These are phyloP conservation scores for Thamnaconus septentrionalis DNA, from an alignment of 2,113 vertebrate species.

Conservation along the genomic window DNA sequence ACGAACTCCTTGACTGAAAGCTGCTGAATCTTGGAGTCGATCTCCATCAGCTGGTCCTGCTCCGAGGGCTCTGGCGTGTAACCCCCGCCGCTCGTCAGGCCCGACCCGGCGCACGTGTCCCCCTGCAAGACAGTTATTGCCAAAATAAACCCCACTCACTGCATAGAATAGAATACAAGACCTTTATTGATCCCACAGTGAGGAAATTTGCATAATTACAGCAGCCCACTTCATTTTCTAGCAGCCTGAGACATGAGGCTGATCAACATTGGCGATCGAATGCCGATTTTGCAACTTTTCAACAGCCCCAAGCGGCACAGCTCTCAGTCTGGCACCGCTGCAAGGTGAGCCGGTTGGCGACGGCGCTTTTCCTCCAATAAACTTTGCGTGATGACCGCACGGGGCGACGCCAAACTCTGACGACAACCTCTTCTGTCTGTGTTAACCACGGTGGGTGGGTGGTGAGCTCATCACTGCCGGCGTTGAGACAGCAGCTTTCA, in stretches of 20 bases:
- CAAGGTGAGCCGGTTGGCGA: constrained; percentile 15
- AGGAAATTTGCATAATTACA: neutral
- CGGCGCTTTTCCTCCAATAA: constrained; percentile 1
- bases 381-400: constrained; percentile 1
- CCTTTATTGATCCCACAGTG: too few relatives aligned
- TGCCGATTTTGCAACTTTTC: neutral
- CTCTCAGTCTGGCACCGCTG: constrained; percentile 35
- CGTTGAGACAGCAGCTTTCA: constrained; percentile 39
- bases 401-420: constrained; percentile 27
- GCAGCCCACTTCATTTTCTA: constrained; percentile 16
- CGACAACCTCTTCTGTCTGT: constrained; percentile 9
- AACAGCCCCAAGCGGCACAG: constrained; percentile 4
- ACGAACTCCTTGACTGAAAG: constrained; percentile 60
- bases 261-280: constrained; percentile 5
- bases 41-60: constrained; percentile 79
- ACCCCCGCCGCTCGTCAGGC: constrained; percentile 71
- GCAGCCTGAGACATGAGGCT: constrained; percentile 11
- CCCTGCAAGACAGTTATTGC: constrained; percentile 68
- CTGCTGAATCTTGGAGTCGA: constrained; percentile 82
- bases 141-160: constrained; percentile 2
- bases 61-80: constrained; percentile 78
- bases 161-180: too few relatives aligned
- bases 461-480: constrained; percentile 43
- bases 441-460: constrained; percentile 22
- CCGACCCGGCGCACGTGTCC: constrained; percentile 61